These are phyloP conservation scores for Catamblyrhynchus diadema DNA, from an alignment of 2,797 vertebrate species.

Conservation along the genomic window DNA sequence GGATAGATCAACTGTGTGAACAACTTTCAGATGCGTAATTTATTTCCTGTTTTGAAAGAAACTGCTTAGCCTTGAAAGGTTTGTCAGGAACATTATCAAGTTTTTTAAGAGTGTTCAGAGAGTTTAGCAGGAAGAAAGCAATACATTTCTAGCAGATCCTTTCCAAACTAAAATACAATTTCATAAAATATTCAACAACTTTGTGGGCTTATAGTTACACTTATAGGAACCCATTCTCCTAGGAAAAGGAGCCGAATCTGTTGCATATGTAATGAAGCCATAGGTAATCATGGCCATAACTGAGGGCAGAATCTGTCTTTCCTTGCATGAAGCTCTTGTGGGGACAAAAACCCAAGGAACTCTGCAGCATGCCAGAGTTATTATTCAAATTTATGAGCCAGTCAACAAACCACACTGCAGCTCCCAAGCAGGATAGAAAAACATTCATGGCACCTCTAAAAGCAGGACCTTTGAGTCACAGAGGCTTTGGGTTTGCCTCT, in stretches of 20 bases:
- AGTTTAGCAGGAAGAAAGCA: conserved; percentile 46
- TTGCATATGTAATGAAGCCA: conserved; percentile 30
- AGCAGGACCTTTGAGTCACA: neutral
- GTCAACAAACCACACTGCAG: neutral
- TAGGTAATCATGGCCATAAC: conserved; percentile 33
- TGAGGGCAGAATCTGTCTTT: conserved; percentile 12
- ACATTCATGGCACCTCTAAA: neutral
- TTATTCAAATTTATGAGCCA: conserved; percentile 8
- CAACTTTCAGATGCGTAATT: conserved; percentile 14
- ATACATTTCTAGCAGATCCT: conserved; percentile 31
- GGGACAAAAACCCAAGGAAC: neutral
- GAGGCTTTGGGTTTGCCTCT: neutral
- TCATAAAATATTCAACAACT: conserved; percentile 67
- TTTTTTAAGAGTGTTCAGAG: conserved; percentile 50
- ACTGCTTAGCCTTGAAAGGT: conserved; percentile 61
- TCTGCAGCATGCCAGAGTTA: neutral
- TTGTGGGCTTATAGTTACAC: conserved; percentile 37
- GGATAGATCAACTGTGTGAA: conserved; percentile 35
- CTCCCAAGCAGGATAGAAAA: neutral
- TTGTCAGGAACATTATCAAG: conserved; percentile 43
- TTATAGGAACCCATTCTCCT: conserved; percentile 47
- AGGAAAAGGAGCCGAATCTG: conserved; percentile 34
- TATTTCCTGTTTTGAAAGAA: conserved; percentile 57
- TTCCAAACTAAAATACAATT: conserved; percentile 39
- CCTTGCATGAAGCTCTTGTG: neutral